phyloP scores from a whole-genome alignment of 2,113 vertebrate genomes.

The Laticauda colubrina region DNA sequence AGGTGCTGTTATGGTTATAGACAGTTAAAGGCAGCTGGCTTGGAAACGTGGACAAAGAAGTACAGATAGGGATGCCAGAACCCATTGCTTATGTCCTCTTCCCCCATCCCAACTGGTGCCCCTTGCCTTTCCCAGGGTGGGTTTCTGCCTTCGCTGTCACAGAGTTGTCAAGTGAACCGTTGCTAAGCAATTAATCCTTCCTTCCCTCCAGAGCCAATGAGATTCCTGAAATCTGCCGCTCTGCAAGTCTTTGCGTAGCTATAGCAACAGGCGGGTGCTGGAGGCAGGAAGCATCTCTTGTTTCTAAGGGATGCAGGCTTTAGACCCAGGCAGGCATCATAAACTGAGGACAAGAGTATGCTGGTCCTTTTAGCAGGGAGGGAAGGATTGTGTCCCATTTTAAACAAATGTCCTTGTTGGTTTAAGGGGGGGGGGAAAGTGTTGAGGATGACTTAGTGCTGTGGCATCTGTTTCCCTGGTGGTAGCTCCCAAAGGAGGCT shows the following conservation, averaged over 20 bases:
- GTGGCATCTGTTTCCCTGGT: background rate
- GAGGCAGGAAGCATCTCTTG: background rate
- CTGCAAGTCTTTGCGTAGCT: background rate
- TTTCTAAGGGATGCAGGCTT: background rate
- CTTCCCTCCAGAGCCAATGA: background rate
- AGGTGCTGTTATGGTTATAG: no score
- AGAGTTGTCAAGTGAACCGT: constrained; percentile 7
- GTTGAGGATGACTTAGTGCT: background rate
- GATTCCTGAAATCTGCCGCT: background rate
- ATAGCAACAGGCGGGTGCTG: constrained; percentile 13
- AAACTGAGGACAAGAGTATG: background rate
- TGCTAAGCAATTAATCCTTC: constrained; percentile 24
- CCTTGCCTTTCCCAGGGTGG: background rate
- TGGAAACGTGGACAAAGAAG: background rate
- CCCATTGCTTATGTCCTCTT: background rate
- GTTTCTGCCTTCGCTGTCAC: background rate
- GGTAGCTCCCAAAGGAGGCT: background rate
- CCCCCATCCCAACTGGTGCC: background rate
- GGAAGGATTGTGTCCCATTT: background rate
- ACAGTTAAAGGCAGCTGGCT: background rate
- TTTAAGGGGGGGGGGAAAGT: background rate
- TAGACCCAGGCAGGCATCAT: background rate
- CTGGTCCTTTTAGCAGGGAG: background rate
- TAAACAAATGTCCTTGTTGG: background rate
- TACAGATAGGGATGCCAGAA: background rate